Conservation (phyloP, 2,113 vertebrate genomes). For the Corynorhinus townsendii region DNA sequence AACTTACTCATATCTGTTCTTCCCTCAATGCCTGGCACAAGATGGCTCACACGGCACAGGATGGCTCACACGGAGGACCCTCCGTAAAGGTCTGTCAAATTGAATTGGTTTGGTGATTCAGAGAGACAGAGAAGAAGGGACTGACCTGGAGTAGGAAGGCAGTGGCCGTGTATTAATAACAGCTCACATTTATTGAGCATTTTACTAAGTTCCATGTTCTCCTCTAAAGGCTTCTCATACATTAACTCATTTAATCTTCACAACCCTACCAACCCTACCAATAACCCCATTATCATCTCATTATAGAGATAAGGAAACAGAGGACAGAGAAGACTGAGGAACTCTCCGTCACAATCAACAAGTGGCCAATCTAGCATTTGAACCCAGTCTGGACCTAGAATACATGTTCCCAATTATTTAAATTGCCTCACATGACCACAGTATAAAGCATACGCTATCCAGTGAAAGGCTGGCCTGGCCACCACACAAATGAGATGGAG, state of each 20-base stretch:
- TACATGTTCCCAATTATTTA: neutral
- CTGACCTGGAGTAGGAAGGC: neutral
- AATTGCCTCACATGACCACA: neutral
- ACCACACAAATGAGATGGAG: neutral
- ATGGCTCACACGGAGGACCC: neutral
- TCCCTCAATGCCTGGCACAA: neutral
- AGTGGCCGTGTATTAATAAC: neutral
- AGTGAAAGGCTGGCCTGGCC: neutral
- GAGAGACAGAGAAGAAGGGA: neutral
- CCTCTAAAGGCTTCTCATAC: neutral
- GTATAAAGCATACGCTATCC: neutral
- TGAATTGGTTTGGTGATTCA: neutral
- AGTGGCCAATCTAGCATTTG: neutral
- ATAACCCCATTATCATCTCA: neutral
- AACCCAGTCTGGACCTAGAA: neutral
- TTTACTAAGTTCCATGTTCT: neutral
- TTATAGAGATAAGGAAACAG: neutral
- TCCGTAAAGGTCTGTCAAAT: neutral
- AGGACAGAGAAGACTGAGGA: neutral
- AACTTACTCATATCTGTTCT: neutral
- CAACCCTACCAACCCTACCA: neutral
- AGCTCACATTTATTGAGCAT: neutral
- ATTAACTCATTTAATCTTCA: neutral
- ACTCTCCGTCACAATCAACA: neutral
- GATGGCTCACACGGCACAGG: neutral